A percentile compares a stretch with the other conserved stretches of the same genome.
Evolutionary conservation across 92 coral and sea anemone species (phyloP).

Genomic region (Virgularia gustaviana): DNA sequence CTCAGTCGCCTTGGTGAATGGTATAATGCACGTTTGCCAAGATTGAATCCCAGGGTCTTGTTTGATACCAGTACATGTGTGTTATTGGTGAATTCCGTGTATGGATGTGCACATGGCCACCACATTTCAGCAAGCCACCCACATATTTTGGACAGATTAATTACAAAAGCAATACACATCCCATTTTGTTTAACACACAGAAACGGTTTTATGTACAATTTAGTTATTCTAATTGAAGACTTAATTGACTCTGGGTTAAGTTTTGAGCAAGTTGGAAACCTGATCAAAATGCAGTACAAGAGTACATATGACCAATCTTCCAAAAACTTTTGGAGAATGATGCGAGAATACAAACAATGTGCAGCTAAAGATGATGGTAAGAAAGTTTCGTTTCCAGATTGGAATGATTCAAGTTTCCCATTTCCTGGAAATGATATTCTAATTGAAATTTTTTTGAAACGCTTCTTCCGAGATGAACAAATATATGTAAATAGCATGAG

Average conservation of each 20-base stretch:
- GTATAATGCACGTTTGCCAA: neutral
- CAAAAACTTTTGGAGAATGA: neutral
- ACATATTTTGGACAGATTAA: conserved; percentile 21
- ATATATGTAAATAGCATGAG: neutral
- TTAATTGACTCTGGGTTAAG: neutral
- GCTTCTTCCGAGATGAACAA: conserved; percentile 1
- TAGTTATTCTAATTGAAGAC: conserved; percentile 7
- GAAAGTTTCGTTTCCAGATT: conserved; percentile 3
- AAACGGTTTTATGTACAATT: conserved; percentile 6
- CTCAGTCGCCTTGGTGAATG: neutral
- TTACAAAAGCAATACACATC: no score
- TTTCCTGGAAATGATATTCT: conserved; percentile 10
- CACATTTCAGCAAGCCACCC: conserved; percentile 37
- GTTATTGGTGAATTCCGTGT: conserved; percentile 3
- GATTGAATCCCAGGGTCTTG: neutral
- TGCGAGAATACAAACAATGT: neutral
- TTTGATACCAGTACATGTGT: neutral
- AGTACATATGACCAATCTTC: conserved; percentile 7
- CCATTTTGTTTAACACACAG: conserved; percentile 17
- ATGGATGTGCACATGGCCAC: conserved; percentile 31
- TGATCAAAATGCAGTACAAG: conserved; percentile 9
- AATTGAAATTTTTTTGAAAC: conserved; percentile 17
- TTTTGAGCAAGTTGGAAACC: conserved; percentile 7
- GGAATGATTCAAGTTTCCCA: neutral
- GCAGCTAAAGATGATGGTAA: neutral